Evolutionary conservation across 2,888 invertebrate species (phyloP).

Genomic region (Pseudeuparius sepicola): DNA sequence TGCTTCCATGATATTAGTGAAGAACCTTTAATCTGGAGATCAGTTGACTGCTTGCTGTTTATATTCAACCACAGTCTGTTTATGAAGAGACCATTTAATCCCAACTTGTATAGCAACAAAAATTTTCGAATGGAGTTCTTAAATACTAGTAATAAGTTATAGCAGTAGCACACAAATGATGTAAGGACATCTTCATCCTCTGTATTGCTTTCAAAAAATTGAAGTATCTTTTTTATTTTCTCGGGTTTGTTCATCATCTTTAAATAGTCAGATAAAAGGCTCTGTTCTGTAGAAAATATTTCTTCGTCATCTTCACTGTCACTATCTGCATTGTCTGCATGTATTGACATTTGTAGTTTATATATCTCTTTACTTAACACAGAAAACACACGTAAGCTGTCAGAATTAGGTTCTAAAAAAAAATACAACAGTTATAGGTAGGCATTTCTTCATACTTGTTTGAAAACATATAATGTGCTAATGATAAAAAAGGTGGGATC

Average conservation of each 20-base stretch:
- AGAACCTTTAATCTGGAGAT: constrained; percentile 30
- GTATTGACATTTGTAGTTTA: constrained; percentile 37
- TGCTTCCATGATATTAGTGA: constrained; percentile 34
- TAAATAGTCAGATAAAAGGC: constrained; percentile 34
- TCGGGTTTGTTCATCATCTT: constrained; percentile 35
- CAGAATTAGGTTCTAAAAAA: constrained; percentile 42
- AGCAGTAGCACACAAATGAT: constrained; percentile 53
- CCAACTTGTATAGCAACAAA: constrained; percentile 44
- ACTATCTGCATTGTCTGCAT: constrained; percentile 39
- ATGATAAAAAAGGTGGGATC: no score
- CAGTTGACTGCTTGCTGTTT: constrained; percentile 26
- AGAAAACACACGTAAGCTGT: constrained; percentile 50
- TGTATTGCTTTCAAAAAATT: constrained; percentile 39
- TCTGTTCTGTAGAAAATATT: constrained; percentile 38
- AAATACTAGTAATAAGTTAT: constrained; percentile 72
- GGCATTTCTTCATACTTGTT: no score
- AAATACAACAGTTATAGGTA: no score
- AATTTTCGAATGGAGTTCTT: constrained; percentile 76
- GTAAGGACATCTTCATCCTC: constrained; percentile 33
- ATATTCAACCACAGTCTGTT: constrained; percentile 35
- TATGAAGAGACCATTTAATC: constrained; percentile 35
- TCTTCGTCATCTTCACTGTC: constrained; percentile 52
- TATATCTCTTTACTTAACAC: constrained; percentile 38
- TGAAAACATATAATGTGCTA: no score
- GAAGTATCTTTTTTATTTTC: constrained; percentile 41